phyloP scores from a whole-genome alignment of 2,797 vertebrate species.

The Pantherophis alleghaniensis region DNA sequence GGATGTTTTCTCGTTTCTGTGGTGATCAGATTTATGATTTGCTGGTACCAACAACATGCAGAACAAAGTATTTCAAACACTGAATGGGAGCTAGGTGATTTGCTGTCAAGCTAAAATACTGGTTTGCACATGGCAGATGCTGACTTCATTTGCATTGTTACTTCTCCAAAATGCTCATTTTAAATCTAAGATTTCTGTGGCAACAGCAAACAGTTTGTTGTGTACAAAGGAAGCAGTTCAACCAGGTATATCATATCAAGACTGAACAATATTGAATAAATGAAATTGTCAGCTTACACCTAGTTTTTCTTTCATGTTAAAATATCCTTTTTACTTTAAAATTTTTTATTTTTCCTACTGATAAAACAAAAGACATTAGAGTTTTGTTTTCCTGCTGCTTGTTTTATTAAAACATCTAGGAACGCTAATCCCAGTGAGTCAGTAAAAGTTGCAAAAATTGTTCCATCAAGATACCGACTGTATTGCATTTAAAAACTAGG shows the following conservation, averaged over 20 bases:
- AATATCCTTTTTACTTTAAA: neutral
- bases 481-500: neutral
- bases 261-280: conserved; percentile 1
- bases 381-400: neutral
- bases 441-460: neutral
- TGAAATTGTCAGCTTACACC: neutral
- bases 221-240: conserved; percentile 42
- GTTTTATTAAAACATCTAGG: neutral
- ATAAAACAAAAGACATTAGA: neutral
- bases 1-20: conserved; percentile 24
- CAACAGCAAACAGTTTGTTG: conserved; percentile 14
- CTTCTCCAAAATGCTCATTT: conserved; percentile 13
- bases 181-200: conserved; percentile 28
- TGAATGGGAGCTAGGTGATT: conserved; percentile 8
- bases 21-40: conserved; percentile 36
- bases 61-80: conserved; percentile 40
- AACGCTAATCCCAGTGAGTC: neutral
- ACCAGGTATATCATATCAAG: conserved; percentile 5
- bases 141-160: conserved; percentile 1
- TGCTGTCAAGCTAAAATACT: conserved; percentile 9
- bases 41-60: conserved; percentile 19
- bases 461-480: neutral
- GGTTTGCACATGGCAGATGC: conserved; percentile 34
- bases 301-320: conserved; percentile 29
- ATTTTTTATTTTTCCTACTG: neutral